A percentile compares a stretch with the other conserved stretches of the same genome.
phyloP scores from a whole-genome alignment of 2,888 invertebrate species.

The Caenorhabditis macrosperma region DNA sequence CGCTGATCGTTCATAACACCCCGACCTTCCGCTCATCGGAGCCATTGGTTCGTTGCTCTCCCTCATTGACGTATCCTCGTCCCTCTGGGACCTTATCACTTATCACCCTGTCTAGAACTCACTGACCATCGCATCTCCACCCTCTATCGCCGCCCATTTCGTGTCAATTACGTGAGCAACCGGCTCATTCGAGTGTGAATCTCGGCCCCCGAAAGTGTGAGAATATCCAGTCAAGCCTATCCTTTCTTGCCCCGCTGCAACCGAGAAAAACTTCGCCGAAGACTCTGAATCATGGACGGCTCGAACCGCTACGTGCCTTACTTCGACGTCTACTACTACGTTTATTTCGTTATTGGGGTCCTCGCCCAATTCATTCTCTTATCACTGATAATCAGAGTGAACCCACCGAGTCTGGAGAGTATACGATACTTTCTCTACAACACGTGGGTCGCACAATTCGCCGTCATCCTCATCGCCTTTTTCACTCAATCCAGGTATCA shows the following conservation, averaged over 20 bases:
- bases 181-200: conserved; percentile 32
- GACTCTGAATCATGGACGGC: conserved; percentile 6
- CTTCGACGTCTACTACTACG: conserved; percentile 43
- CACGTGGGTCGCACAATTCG: conserved; percentile 42
- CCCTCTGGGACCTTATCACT: not conserved
- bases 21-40: no score
- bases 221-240: conserved; percentile 20
- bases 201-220: conserved; percentile 22
- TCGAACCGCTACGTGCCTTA: conserved; percentile 40
- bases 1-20: no score
- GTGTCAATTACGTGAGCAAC: conserved; percentile 32
- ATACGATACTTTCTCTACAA: conserved; percentile 37
- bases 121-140: conserved; percentile 17
- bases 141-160: conserved; percentile 13
- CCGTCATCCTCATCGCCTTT: conserved; percentile 22
- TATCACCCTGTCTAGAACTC: conserved; percentile 3
- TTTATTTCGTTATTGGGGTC: conserved; percentile 40
- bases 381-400: conserved; percentile 24
- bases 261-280: not conserved
- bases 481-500: conserved; percentile 48
- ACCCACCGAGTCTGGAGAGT: conserved; percentile 39
- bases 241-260: no score
- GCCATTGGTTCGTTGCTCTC: not conserved
- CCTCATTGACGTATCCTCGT: not conserved
- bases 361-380: conserved; percentile 23